Evolutionary conservation across 2,113 vertebrate genomes (phyloP), one percentile per base, ranked within the genome.

Genomic region (Setophaga coronata): DNA sequence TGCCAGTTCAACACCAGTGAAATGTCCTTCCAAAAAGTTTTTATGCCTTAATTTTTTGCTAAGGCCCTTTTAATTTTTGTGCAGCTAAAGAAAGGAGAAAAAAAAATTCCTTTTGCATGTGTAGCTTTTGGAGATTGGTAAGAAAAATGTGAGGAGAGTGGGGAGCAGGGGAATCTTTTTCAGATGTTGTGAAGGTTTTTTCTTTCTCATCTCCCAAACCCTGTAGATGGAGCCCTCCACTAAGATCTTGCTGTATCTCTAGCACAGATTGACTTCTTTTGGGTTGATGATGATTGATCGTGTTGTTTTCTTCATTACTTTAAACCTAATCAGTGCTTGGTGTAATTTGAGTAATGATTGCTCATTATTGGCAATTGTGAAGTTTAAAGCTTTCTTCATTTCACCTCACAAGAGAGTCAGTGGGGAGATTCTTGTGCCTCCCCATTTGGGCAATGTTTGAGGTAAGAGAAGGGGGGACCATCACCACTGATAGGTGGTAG

Each of bases 321-420:
- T 99, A 99, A 99, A 99, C 98, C 98, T 99, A 99, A 99, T 99
- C 99, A 99, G 99, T 98, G 98, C 98, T 98, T 97, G 98, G 98
- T 99, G 98, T 99, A 99, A 99, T 99, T 99, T 99, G 99, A 99
- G 99, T 99, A 99, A 99, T 99, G 99, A 99, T 99, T 98, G 98
- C 99, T 99, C 99, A 98, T 99, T 99, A 99, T 99, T 99, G 98
- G 98, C 98, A 98, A 98, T 98, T 99, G 98, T 98, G 98, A 98
- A 98, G 98, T 99, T 99, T 99, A 99, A 99, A 98, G 98, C 98
- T 98, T 98, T 98, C 98, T 99, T 99, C 98, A 97, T 99, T 99
- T 98, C 98, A 98, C 97, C 98, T 98, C 96, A 91, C 93, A 79
- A 94, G 97, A 79, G 95, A 97, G 98, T 95, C 98, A 98, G 97